These are phyloP conservation scores for Halocaridina rubra DNA, from an alignment of 2,888 invertebrate species.

Conservation along the genomic window DNA sequence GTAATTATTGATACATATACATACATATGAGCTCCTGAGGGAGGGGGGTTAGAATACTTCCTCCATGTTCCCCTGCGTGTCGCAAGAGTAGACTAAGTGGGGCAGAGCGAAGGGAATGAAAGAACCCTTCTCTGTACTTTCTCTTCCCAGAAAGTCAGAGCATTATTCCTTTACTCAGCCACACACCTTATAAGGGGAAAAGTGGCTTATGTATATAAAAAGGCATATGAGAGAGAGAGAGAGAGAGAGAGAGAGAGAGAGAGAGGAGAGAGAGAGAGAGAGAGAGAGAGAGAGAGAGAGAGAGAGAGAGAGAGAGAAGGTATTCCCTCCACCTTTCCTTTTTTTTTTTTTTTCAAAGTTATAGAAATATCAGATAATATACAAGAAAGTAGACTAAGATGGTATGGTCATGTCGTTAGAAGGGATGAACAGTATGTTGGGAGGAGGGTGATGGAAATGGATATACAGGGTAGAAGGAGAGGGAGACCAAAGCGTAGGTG, in stretches of 20 bases:
- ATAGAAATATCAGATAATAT: not conserved
- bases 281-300: slow-evolving; percentile 32
- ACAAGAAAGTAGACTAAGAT: no score
- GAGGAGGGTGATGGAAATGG: not conserved
- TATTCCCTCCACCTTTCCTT: no score
- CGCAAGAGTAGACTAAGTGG: not conserved
- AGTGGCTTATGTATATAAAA: no score
- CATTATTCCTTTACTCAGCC: not conserved
- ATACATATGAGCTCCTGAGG: no score
- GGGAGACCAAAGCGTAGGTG: no score
- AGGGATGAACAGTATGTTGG: no score
- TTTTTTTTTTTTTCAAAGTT: not conserved
- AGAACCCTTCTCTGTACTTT: not conserved
- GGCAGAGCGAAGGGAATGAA: not conserved
- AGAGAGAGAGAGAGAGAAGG: slow-evolving; percentile 24
- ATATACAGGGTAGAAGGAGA: not conserved
- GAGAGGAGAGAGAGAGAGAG: not conserved
- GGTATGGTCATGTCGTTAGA: no score
- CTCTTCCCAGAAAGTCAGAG: not conserved
- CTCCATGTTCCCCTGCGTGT: not conserved
- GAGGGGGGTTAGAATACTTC: no score
- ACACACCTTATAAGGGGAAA: not conserved
- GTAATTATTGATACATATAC: no score
- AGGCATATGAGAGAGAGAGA: not conserved
- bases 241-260: not conserved